Evolutionary conservation across 2,888 invertebrate genomes (phyloP), one percentile per base, ranked within the genome.

Genomic region (Trypoxylon attenuatum): DNA sequence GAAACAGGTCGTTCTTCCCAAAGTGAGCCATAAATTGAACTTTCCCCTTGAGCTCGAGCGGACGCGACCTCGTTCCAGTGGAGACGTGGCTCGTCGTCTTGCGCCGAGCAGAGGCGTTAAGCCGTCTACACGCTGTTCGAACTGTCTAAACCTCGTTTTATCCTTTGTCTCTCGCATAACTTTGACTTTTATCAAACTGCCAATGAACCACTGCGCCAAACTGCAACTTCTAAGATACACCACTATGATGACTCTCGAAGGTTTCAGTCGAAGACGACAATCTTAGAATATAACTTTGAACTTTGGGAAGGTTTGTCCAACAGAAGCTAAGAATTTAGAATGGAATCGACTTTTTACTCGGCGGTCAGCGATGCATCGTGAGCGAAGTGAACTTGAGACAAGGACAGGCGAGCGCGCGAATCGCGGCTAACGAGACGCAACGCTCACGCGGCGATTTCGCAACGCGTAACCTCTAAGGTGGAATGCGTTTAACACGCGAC

Each of bases 401-500:
- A 85, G 85, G 84, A 82, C 85, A n/a, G n/a, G n/a, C n/a, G n/a
- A n/a, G 81, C 72, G 77, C 76, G 76, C 77, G 79, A 83, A 84
- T 84, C 82, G 80, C 81, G 79, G 80, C 78, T 84, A 84, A 85
- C 83, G 78, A 85, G 84, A 83, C 76, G 78, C 78, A 72, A 75
- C 77, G 60, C 70, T 71, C 73, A 70, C 69, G 70, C 68, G 66
- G 74, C 70, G 73, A 63, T 85, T 84, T 84, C 82, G 83, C 81
- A 84, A 84, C 78, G 72, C 76, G 76, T 82, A 85, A 84, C 85
- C 86, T 86, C 85, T 85, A 82, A 84, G 83, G 71, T 83, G 86
- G 86, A 87, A 87, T 86, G 86, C 86, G 85, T 86, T 86, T 85
- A 87, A 85, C 85, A 83, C 81, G 83, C 77, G 74, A 86, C 86